phyloP scores from a whole-genome alignment of 2,888 invertebrate species.

The Caenorhabditis panamensis region DNA sequence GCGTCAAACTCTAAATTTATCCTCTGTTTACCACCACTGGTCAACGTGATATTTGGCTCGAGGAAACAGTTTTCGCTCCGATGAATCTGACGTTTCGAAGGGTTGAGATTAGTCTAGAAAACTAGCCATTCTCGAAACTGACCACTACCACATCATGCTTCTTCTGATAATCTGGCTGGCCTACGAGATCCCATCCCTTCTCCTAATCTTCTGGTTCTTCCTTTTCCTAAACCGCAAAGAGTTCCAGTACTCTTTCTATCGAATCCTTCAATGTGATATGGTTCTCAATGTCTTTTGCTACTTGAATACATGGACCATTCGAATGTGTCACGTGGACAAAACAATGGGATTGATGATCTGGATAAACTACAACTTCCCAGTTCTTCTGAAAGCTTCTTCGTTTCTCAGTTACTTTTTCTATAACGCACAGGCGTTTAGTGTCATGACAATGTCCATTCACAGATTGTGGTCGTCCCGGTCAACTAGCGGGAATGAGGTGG shows the following conservation, averaged over 20 bases:
- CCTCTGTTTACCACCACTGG: too few relatives aligned
- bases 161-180: background rate
- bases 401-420: slow-evolving; percentile 3
- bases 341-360: background rate
- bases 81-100: too few relatives aligned
- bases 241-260: slow-evolving; percentile 21
- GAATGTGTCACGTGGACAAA: background rate
- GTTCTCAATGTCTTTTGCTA: slow-evolving; percentile 41
- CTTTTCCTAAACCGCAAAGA: background rate
- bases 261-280: slow-evolving; percentile 23
- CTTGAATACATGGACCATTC: slow-evolving; percentile 25
- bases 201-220: slow-evolving; percentile 9
- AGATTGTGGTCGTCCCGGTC: background rate
- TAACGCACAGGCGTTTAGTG: slow-evolving; percentile 11
- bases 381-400: background rate
- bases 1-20: too few relatives aligned
- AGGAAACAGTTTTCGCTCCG: too few relatives aligned
- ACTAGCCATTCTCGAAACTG: too few relatives aligned
- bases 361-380: background rate
- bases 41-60: too few relatives aligned
- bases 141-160: too few relatives aligned
- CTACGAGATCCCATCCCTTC: slow-evolving; percentile 5
- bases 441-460: slow-evolving; percentile 8
- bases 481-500: background rate
- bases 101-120: too few relatives aligned